phyloP scores from a whole-genome alignment of 2,888 invertebrate genomes.

The Drosophila meridiana region DNA sequence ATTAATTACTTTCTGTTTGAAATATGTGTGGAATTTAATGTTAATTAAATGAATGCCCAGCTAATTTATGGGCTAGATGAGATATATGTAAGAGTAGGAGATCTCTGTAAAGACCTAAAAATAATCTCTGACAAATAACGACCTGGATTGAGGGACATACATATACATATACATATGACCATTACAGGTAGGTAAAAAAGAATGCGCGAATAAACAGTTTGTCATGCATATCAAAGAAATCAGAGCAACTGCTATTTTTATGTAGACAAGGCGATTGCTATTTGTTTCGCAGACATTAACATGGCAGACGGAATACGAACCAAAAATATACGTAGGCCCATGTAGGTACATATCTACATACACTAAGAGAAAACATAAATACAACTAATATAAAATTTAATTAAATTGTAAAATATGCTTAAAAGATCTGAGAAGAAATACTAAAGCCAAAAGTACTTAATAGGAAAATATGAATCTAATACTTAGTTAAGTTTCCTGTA shows the following conservation, averaged over 20 bases:
- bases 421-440: neutral
- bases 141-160: neutral
- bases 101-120: neutral
- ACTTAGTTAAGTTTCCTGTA: neutral
- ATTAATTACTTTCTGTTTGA: conserved; percentile 41
- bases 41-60: conserved; percentile 32
- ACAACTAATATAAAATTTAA: neutral
- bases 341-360: conserved; percentile 19
- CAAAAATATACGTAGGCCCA: conserved; percentile 42
- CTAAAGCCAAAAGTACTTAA: neutral
- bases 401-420: neutral
- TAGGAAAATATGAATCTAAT: neutral
- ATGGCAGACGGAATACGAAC: conserved; percentile 40
- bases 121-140: neutral
- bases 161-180: conserved; percentile 1
- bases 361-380: neutral
- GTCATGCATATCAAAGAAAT: conserved; percentile 69
- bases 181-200: conserved; percentile 11
- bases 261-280: conserved; percentile 17
- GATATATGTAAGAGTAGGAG: neutral
- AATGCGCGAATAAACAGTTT: conserved; percentile 48
- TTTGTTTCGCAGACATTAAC: conserved; percentile 41
- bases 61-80: neutral
- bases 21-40: conserved; percentile 43
- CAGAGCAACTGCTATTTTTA: conserved; percentile 55